Conservation (phyloP, 1,140 invertebrate genomes). For the Lasioglossum baleicum region DNA sequence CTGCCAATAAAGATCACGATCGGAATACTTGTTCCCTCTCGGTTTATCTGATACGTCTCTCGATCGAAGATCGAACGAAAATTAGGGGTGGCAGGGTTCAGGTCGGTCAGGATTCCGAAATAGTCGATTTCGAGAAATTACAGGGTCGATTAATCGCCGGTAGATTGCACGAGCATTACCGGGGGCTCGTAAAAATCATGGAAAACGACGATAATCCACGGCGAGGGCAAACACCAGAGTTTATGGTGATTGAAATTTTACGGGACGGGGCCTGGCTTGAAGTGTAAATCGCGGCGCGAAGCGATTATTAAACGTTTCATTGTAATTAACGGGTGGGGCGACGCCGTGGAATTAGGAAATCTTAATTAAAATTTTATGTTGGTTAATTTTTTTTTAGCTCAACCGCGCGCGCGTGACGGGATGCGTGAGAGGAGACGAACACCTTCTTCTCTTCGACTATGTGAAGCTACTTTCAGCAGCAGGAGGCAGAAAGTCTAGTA, state of each 20-base stretch:
- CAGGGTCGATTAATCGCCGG: conserved; percentile 28
- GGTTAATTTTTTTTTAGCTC: conserved; percentile 61
- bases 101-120: conserved; percentile 8
- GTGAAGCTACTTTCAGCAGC: not conserved
- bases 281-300: conserved; percentile 55
- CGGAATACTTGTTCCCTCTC: not conserved
- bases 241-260: conserved; percentile 73
- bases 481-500: not conserved
- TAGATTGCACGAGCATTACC: conserved; percentile 23
- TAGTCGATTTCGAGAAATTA: conserved; percentile 24
- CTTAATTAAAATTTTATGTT: conserved; percentile 72
- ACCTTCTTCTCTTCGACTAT: not conserved
- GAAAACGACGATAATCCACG: conserved; percentile 27
- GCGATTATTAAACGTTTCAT: conserved; percentile 64
- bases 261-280: conserved; percentile 33
- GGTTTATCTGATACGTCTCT: too few relatives aligned
- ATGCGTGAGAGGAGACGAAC: conserved; percentile 1
- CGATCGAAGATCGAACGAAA: conserved; percentile 13
- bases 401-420: conserved; percentile 28
- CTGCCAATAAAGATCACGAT: not conserved
- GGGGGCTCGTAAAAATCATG: conserved; percentile 29
- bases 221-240: conserved; percentile 48
- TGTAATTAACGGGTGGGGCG: conserved; percentile 56
- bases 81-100: not conserved
- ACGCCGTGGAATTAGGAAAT: conserved; percentile 59